These are phyloP conservation scores for Oryzias woworae DNA, from an alignment of 2,113 vertebrate species.

Conservation along the genomic window DNA sequence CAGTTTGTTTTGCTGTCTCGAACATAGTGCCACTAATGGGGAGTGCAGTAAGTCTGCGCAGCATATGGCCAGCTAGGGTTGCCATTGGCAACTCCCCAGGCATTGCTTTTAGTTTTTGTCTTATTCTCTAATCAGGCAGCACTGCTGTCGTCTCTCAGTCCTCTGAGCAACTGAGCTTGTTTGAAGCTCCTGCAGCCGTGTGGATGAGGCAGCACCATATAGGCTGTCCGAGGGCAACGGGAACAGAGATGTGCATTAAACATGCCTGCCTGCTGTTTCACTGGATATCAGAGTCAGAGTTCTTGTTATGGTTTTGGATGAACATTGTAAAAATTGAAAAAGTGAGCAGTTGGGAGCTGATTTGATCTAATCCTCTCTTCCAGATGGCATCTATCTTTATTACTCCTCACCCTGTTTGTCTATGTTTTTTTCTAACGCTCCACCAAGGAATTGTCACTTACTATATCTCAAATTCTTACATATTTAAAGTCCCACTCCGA, in stretches of 20 bases:
- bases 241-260: slow-evolving; percentile 8
- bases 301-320: neutral
- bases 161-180: slow-evolving; percentile 14
- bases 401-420: slow-evolving; percentile 4
- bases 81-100: slow-evolving; percentile 73
- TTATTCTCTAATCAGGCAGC: slow-evolving; percentile 56
- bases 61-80: slow-evolving; percentile 67
- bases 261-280: slow-evolving; percentile 8
- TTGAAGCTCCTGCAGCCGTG: slow-evolving; percentile 17
- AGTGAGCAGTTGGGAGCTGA: neutral
- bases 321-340: slow-evolving; percentile 1
- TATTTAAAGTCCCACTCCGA: too few species aligned
- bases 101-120: slow-evolving; percentile 61
- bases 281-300: neutral
- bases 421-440: slow-evolving; percentile 23
- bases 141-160: slow-evolving; percentile 52
- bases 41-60: slow-evolving; percentile 55
- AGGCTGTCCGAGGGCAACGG: slow-evolving; percentile 24
- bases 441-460: slow-evolving; percentile 45
- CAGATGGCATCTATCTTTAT: slow-evolving; percentile 18
- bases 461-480: too few species aligned
- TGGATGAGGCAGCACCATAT: slow-evolving; percentile 5
- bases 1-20: slow-evolving; percentile 27
- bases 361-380: slow-evolving; percentile 18
- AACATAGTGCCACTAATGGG: slow-evolving; percentile 55